phyloP scores from a whole-genome alignment of 2,113 vertebrate genomes.

The Pardalotus punctatus region DNA sequence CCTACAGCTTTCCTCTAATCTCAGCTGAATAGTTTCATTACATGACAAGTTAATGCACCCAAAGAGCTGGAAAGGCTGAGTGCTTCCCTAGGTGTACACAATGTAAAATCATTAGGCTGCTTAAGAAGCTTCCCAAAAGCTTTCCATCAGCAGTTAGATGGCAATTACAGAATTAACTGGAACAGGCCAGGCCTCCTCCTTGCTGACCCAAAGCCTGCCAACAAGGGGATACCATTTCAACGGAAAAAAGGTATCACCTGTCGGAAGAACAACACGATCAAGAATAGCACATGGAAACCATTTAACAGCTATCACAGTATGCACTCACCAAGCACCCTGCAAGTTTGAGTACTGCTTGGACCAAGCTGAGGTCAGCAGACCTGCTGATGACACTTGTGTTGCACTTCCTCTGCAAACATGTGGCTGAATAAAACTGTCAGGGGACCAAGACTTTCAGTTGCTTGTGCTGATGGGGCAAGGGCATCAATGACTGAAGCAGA shows the following conservation, averaged over 20 bases:
- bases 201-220: neutral
- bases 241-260: slow-evolving; percentile 1
- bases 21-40: neutral
- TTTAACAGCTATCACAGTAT: neutral
- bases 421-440: neutral
- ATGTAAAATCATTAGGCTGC: neutral
- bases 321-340: neutral
- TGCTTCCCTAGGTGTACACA: neutral
- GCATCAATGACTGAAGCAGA: neutral
- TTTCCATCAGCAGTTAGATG: slow-evolving; percentile 39
- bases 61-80: slow-evolving; percentile 3
- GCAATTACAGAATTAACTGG: slow-evolving; percentile 43
- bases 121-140: slow-evolving; percentile 14
- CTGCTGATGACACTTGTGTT: neutral
- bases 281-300: slow-evolving; percentile 11
- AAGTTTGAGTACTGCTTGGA: neutral
- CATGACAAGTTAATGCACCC: neutral
- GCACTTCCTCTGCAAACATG: neutral
- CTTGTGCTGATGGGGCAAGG: neutral
- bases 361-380: neutral
- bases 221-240: neutral
- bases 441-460: neutral
- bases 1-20: neutral
- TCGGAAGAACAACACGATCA: neutral
- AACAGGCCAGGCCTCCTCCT: neutral